Evolutionary conservation across 1,140 invertebrate genomes (phyloP).

Genomic region (Trichonephila clavipes): DNA sequence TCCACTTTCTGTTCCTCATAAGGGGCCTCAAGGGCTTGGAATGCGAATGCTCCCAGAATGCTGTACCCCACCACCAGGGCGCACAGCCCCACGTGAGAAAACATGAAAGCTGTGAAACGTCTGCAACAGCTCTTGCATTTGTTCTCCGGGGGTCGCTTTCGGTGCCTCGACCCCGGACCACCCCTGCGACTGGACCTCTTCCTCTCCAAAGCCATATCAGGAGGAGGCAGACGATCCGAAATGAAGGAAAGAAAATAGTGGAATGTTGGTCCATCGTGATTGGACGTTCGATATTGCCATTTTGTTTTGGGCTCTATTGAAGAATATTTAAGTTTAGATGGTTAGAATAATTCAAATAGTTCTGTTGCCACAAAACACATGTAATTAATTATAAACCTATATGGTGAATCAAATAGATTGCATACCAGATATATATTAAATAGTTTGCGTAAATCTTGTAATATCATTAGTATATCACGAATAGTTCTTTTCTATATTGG

Average conservation of each 20-base stretch:
- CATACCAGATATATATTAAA: too few relatives aligned
- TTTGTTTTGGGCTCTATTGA: not conserved
- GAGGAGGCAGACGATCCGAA: not conserved
- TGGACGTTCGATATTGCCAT: not conserved
- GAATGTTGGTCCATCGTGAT: slow-evolving; percentile 15
- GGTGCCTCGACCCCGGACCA: not conserved
- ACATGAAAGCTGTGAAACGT: slow-evolving; percentile 91
- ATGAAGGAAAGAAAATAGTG: not conserved
- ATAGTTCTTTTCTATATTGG: too few relatives aligned
- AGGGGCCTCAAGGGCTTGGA: slow-evolving; percentile 87
- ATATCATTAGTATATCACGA: too few relatives aligned
- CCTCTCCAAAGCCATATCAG: slow-evolving; percentile 64
- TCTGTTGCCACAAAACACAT: too few relatives aligned
- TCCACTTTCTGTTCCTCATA: slow-evolving; percentile 89
- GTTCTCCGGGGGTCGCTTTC: slow-evolving; percentile 58
- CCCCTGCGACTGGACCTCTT: slow-evolving; percentile 62
- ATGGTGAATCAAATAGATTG: too few relatives aligned
- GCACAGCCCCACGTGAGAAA: slow-evolving; percentile 93
- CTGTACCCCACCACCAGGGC: slow-evolving; percentile 93
- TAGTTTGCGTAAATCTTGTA: too few relatives aligned
- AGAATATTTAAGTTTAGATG: too few relatives aligned
- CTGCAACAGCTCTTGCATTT: slow-evolving; percentile 89
- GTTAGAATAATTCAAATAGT: too few relatives aligned
- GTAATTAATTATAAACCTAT: too few relatives aligned
- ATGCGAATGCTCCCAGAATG: slow-evolving; percentile 91